Base-by-base conservation (phyloP, 1,140 invertebrate genomes). In the Scaptomyza graminum region DNA sequence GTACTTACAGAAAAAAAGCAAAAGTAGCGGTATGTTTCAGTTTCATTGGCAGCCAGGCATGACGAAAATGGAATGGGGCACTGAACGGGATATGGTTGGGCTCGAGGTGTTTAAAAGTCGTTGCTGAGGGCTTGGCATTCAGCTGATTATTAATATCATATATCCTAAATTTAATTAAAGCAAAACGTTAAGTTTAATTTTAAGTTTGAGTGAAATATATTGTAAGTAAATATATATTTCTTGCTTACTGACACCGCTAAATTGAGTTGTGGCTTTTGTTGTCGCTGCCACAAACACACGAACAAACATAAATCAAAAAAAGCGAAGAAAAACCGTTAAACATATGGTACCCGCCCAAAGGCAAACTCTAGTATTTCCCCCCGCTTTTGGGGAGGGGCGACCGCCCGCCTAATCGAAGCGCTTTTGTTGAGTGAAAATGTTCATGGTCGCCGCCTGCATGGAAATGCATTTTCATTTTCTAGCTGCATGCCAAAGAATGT, bases 11-110 rank as follows among this genome's bases (percentile, higher is more conserved):
- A 34, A 59, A 64, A 74, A 87, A 87, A 88, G 82, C 82, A 82
- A 83, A 88, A 87, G 75, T 87, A 88, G 78, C 82, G 83, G 81
- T 73, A 73, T 88, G 65, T 88, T 83, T 88, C 75, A 64, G 82
- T 82, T 87, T 87, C 71, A 79, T 64, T 78, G 82, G 60, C 82
- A 82, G 70, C 75, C 67, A 66, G 54, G 64, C 82, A 61, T 61
- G 62, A 68, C 74, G 34, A 37, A 16, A 43, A 43, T 46, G 12
- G 16, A 34, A 5, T 11, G 11, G 25, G 31, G 5, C 1, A 18
- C 28, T n/a, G 31, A 62, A 59, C 9, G 56, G 56, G n/a, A 57
- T 15, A 39, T 5, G 5, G 12, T 11, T 39, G 41, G 55, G 9
- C 55, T n/a, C 60, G 57, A 49, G 13, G 37, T 46, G 55, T 41